These are phyloP conservation scores for Caenorhabditis doughertyi DNA, from an alignment of 2,888 invertebrate species.

Conservation along the genomic window DNA sequence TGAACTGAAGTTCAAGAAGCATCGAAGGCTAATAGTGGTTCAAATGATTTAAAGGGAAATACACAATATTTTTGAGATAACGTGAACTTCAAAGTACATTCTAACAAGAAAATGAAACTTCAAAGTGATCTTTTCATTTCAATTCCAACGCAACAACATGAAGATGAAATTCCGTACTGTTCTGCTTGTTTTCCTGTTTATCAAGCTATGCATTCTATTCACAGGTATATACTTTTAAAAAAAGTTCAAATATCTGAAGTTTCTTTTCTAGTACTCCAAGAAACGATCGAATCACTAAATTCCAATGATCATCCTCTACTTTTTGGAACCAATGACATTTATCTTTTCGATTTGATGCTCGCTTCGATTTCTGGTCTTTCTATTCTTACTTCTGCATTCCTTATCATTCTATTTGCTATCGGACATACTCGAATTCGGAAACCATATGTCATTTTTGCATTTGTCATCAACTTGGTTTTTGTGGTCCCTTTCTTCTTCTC, in stretches of 20 bases:
- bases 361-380: conserved; percentile 13
- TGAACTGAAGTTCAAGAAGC: too few relatives aligned
- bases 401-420: conserved; percentile 39
- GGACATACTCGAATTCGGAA: conserved; percentile 41
- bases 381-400: conserved; percentile 11
- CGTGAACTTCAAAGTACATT: background rate
- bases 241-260: background rate
- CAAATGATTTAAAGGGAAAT: background rate
- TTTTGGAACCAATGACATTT: conserved; percentile 41
- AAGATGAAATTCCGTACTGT: conserved; percentile 49
- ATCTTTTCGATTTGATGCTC: conserved; percentile 37
- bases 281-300: conserved; percentile 37
- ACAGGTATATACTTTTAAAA: conserved; percentile 24
- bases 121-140: conserved; percentile 1
- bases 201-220: conserved; percentile 55
- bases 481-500: conserved; percentile 41
- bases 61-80: background rate
- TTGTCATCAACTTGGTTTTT: conserved; percentile 25
- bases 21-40: too few relatives aligned
- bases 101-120: background rate
- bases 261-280: conserved; percentile 47
- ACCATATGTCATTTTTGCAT: conserved; percentile 34
- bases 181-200: conserved; percentile 56
- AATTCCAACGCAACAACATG: conserved; percentile 9
- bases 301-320: conserved; percentile 48